Base-by-base conservation (phyloP, 2,797 vertebrate species). In the Coregonus suidteri region DNA sequence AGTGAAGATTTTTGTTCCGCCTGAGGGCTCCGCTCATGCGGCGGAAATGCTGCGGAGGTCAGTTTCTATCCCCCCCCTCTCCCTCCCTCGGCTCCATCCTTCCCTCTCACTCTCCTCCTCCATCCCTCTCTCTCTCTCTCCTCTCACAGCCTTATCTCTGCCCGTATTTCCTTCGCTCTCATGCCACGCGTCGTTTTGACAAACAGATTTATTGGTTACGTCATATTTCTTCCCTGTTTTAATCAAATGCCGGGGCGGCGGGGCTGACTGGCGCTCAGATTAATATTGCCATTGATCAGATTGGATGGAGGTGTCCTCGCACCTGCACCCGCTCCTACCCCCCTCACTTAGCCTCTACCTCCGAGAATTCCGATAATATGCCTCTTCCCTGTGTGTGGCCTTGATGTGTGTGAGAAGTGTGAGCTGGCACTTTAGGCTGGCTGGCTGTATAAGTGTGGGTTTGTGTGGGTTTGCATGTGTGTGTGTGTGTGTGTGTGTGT, bases 221-320 rank as follows among this genome's bases (percentile, higher is more conserved):
- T 93, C 93, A 94, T 94, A 94, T 94, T 94, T 94, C 93, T 93
- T 94, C 93, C 89, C 90, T 88, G 92, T 94, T 95, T 94, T 94
- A 93, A 95, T 94, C 94, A 94, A 93, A 92, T 83, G 93, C 83
- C 69, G 64, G 91, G 87, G 85, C 87, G 91, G 91, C 89, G 83
- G 85, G 79, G 76, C 82, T 93, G 93, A 93, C 93, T 93, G 87
- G 90, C 87, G 92, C 92, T 89, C 93, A 93, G 92, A 95, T 94
- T 94, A 94, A 93, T 90, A 90, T 94, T 91, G 86, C 94, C 94
- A 95, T 95, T 96, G 95, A 96, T 95, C 94, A 94, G 92, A 93
- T 92, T 93, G 93, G 91, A 93, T 92, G 89, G 91, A 91, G 88
- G 91, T 91, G 89, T 92, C 90, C 90, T 86, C 88, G 75, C 82